A percentile compares a stretch with the other conserved stretches of the same genome.
Evolutionary conservation across 2,888 invertebrate species (phyloP).

Genomic region (Theretra japonica): DNA sequence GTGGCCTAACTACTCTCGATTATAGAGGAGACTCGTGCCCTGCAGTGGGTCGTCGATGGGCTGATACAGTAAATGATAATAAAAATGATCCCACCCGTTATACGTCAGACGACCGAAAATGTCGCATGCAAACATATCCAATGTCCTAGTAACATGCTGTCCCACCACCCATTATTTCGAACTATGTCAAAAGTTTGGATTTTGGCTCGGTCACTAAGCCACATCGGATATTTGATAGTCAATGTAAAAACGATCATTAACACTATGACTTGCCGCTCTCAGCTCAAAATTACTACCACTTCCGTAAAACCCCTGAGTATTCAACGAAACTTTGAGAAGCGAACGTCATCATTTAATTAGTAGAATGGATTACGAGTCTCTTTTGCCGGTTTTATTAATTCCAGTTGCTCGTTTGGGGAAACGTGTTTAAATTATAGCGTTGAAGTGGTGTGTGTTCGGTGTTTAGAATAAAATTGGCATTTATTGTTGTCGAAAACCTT

Average conservation of each 20-base stretch:
- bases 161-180: neutral
- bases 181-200: neutral
- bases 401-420: neutral
- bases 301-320: slow-evolving; percentile 19
- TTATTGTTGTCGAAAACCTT: too few species aligned
- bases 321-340: slow-evolving; percentile 19
- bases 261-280: slow-evolving; percentile 32
- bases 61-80: too few species aligned
- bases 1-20: too few species aligned
- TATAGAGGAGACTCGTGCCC: too few species aligned
- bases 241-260: slow-evolving; percentile 32
- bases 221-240: neutral
- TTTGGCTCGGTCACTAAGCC: neutral
- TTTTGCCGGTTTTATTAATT: neutral
- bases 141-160: too few species aligned
- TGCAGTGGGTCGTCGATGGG: too few species aligned
- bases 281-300: slow-evolving; percentile 27
- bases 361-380: slow-evolving; percentile 27
- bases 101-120: too few species aligned
- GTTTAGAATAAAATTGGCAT: too few species aligned
- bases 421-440: too few species aligned
- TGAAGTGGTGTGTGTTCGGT: too few species aligned
- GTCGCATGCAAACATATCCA: too few species aligned
- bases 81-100: too few species aligned
- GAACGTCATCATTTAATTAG: slow-evolving; percentile 28